Percentiles rank a stretch among this genome's conserved stretches.
Evolutionary conservation across 1,140 invertebrate species (phyloP).

Genomic region (Drosophila kurseongensis): DNA sequence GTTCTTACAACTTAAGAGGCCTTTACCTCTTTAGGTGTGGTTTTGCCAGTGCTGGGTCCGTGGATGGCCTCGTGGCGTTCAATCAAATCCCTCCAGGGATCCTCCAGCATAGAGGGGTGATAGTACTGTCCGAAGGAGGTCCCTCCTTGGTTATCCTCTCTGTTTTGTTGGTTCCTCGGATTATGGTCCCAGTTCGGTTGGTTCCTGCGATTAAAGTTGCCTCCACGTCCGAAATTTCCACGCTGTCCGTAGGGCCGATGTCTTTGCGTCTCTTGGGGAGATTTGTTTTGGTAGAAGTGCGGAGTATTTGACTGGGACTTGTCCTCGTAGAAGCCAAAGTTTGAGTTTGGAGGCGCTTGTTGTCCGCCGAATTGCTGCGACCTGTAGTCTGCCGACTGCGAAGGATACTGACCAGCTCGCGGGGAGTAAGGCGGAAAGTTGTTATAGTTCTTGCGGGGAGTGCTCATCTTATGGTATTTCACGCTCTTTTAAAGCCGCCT

Average conservation of each 20-base stretch:
- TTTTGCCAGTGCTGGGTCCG: conserved; percentile 3
- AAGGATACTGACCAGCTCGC: conserved; percentile 54
- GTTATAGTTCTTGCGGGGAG: conserved; percentile 47
- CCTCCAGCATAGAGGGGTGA: conserved; percentile 76
- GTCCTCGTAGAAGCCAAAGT: conserved; percentile 47
- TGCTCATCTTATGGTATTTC: conserved; percentile 37
- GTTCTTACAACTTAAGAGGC: not conserved
- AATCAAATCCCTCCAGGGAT: conserved; percentile 75
- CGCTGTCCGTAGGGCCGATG: conserved; percentile 24
- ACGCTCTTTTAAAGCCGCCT: accelerated
- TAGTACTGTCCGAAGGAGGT: conserved; percentile 48
- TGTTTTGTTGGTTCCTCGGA: conserved; percentile 4
- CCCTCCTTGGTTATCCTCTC: conserved; percentile 9
- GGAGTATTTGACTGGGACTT: conserved; percentile 35
- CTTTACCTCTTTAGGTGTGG: not conserved
- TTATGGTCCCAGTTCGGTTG: conserved; percentile 20
- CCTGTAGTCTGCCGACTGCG: conserved; percentile 56
- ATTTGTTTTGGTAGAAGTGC: conserved; percentile 61
- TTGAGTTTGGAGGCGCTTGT: conserved; percentile 21
- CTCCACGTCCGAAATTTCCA: conserved; percentile 37
- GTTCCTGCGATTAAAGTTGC: conserved; percentile 34
- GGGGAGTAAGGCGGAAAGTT: conserved; percentile 40
- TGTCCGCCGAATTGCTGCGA: conserved; percentile 56
- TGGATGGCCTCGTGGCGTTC: conserved; percentile 65
- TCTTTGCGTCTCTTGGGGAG: conserved; percentile 39